Percentiles rank a stretch among this genome's conserved stretches.
These are phyloP conservation scores for Neotoxoptera formosana DNA, from an alignment of 1,140 invertebrate species.

Conservation along the genomic window DNA sequence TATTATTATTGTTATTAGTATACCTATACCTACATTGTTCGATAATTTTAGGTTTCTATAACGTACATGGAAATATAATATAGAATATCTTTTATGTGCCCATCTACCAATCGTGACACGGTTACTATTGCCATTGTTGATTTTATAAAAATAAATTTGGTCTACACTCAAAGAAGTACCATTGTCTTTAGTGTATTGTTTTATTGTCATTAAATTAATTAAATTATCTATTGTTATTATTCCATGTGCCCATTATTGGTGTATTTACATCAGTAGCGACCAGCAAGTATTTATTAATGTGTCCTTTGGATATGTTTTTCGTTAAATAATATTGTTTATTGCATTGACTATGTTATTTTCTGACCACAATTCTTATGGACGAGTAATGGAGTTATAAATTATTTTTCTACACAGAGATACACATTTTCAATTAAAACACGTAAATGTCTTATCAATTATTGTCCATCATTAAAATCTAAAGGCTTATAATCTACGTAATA, in stretches of 20 bases:
- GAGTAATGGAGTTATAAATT: background rate
- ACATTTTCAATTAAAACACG: background rate
- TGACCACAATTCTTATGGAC: background rate
- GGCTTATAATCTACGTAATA: background rate
- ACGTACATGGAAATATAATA: background rate
- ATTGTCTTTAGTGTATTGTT: constrained; percentile 5
- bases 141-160: background rate
- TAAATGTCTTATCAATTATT: background rate
- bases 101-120: background rate
- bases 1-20: background rate
- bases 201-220: background rate
- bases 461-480: background rate
- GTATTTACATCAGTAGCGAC: background rate
- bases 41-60: background rate
- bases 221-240: constrained; percentile 2
- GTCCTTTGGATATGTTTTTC: background rate
- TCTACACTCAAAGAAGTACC: background rate
- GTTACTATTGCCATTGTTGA: background rate
- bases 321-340: background rate
- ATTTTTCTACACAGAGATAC: background rate
- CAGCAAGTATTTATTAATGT: background rate
- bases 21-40: background rate
- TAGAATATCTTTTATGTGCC: background rate
- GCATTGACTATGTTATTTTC: background rate
- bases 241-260: background rate